A percentile compares a stretch with the other conserved stretches of the same genome.
phyloP scores from a whole-genome alignment of 2,113 vertebrate species.

The Neolamprologus kungweensis region DNA sequence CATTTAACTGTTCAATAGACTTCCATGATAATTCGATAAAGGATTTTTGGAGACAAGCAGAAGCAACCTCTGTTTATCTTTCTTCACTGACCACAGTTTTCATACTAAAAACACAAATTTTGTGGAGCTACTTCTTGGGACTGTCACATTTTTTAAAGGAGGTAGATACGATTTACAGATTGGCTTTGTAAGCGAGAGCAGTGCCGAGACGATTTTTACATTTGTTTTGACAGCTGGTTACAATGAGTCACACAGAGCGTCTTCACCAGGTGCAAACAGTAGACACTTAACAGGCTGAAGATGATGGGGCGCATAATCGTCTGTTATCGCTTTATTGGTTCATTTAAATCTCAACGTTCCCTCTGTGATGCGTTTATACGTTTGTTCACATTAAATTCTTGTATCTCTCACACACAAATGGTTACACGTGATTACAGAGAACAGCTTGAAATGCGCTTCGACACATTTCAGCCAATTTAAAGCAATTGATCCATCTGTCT shows the following conservation, averaged over 20 bases:
- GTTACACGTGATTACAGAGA: neutral
- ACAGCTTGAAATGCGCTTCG: neutral
- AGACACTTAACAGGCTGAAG: neutral
- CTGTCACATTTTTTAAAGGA: neutral
- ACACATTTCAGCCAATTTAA: neutral
- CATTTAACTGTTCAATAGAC: neutral
- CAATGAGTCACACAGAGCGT: neutral
- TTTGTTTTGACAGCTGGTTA: neutral
- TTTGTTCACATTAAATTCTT: neutral
- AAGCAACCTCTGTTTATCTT: neutral
- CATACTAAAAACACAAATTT: neutral
- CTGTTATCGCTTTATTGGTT: neutral
- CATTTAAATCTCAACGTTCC: neutral
- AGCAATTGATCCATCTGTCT: neutral
- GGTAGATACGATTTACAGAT: neutral
- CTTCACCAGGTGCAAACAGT: neutral
- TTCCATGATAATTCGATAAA: neutral
- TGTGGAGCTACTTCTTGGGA: neutral
- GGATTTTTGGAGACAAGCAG: neutral
- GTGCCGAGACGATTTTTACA: neutral
- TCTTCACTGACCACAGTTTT: neutral
- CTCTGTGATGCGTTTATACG: neutral
- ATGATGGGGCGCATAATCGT: neutral
- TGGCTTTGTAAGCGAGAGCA: neutral
- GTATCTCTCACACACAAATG: neutral